Conservation (phyloP, 2,797 vertebrate genomes). For the Varecia variegata region DNA sequence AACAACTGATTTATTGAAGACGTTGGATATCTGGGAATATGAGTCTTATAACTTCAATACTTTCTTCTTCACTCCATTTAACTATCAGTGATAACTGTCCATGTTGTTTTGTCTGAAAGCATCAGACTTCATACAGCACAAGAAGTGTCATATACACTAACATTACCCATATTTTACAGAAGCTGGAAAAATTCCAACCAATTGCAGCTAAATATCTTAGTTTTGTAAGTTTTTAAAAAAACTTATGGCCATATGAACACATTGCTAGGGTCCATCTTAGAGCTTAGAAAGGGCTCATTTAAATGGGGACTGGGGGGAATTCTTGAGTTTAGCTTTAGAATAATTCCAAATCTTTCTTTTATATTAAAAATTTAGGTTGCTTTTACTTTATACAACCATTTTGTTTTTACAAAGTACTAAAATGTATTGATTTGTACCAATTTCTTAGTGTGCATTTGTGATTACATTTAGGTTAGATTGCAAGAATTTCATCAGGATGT, state of each 20-base stretch:
- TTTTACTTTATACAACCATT: background rate
- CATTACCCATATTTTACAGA: background rate
- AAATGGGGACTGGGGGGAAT: accelerated
- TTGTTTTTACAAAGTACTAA: background rate
- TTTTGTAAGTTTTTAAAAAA: background rate
- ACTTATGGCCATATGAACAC: background rate
- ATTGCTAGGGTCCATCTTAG: background rate
- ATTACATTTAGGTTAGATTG: background rate
- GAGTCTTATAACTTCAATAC: background rate
- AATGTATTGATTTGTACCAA: background rate
- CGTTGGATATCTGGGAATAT: background rate
- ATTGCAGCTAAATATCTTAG: background rate
- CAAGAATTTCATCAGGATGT: background rate
- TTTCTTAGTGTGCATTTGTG: background rate
- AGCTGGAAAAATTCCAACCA: background rate
- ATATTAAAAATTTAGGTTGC: background rate
- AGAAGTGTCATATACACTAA: background rate
- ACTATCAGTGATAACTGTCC: background rate
- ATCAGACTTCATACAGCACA: background rate
- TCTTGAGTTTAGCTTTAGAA: background rate
- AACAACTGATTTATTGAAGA: background rate
- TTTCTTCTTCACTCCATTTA: background rate
- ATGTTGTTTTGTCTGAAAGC: background rate
- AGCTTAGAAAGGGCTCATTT: background rate
- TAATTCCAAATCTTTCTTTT: background rate